These are phyloP conservation scores for Anhinga anhinga DNA, from an alignment of 2,113 vertebrate species.

Conservation along the genomic window DNA sequence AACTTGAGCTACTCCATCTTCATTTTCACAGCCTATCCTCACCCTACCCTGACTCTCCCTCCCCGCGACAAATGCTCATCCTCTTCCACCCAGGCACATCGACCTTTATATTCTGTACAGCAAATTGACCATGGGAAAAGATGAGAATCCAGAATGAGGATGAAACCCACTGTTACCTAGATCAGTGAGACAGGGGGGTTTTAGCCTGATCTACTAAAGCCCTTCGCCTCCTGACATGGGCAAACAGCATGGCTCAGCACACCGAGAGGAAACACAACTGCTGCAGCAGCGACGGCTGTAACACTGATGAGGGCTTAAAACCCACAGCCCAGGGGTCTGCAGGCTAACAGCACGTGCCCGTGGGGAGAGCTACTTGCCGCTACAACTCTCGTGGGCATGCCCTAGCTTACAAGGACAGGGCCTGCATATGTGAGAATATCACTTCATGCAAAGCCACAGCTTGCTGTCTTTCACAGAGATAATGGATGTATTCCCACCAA, in stretches of 20 bases:
- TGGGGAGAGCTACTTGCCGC: not conserved
- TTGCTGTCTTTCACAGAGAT: not conserved
- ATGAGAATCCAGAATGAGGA: not conserved
- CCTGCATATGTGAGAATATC: accelerated
- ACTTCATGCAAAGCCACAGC: not conserved
- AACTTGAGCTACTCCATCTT: not conserved
- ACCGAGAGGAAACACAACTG: accelerated
- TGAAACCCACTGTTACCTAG: not conserved
- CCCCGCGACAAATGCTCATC: not conserved
- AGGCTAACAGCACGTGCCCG: accelerated
- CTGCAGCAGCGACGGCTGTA: not conserved
- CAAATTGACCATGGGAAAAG: not conserved
- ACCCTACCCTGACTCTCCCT: not conserved
- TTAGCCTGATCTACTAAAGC: not conserved
- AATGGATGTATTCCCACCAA: not conserved
- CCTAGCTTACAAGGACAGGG: not conserved
- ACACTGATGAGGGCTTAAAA: not conserved
- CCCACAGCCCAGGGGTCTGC: not conserved
- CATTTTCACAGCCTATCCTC: not conserved
- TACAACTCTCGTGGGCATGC: accelerated
- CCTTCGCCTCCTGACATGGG: not conserved
- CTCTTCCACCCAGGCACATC: not conserved
- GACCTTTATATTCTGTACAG: not conserved
- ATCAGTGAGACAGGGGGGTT: not conserved
- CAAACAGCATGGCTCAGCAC: not conserved